Base-by-base conservation (phyloP, 2,797 vertebrate genomes). In the Scolopax rusticola region DNA sequence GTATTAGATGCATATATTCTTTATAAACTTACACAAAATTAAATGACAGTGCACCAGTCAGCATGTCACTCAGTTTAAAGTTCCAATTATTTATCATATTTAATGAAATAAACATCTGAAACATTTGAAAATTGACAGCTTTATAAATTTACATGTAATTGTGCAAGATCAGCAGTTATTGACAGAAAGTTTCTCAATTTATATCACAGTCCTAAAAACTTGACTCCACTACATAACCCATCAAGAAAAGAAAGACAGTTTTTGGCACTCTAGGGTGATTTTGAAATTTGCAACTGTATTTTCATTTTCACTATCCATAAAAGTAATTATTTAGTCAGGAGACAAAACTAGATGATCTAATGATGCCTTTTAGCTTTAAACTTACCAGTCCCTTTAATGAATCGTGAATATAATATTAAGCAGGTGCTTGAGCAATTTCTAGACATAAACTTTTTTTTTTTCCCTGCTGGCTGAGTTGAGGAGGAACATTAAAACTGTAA, bases 271-370 rank as follows among this genome's bases (percentile, higher is more conserved):
- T 45, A 38, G 33, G 24, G 65, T 83, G 45, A 87, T 36, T 89
- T 85, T 68, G 36, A 87, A 83, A 77, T 64, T 87, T 93, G 43
- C 20, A 87, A 40, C 13, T 0, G 0, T 38, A 74, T 73, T 81
- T 84, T 81, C 59, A 50, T 27, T 68, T 36, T 23, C 28, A 38
- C 19, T 79, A 11, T 36, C 36, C 27, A 73, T 69, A 6, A 89
- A 93, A 93, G 61, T 64, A 83, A 61, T 82, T 91, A 56, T 76
- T 90, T 71, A 65, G 19, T 25, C 65, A 80, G 43, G 47, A 93
- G 14, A 76, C 43, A 30, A 84, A 88, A 59, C 28, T 36, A 64
- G 18, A 63, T 73, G 30, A 59, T 32, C 15, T 56, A 75, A 41
- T 21, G 12, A 11, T 64, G 18, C 24, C 54, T 87, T 92, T 77